Base-by-base conservation (phyloP, 2,797 vertebrate species). In the Syncerus caffer region DNA sequence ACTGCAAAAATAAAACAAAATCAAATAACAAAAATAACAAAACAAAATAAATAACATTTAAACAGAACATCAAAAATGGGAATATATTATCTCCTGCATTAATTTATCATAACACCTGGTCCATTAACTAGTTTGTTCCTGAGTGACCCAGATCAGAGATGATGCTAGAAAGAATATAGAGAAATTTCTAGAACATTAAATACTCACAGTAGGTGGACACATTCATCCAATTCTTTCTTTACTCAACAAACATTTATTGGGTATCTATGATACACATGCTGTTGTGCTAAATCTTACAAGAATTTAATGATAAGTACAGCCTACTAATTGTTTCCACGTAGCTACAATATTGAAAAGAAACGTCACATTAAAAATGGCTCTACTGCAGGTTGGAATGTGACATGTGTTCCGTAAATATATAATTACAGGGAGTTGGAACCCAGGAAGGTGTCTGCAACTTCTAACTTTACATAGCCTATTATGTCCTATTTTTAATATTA, bases 281-380 rank as follows among this genome's bases (percentile, higher is more conserved):
- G 47, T 16, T 83, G 7, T 83, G 15, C 4, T 88, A 57, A 92
- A 55, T 80, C 15, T 60, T 74, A 58, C 27, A 23, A 85, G 29
- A 80, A 90, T 12, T 45, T 95, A 90, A 94, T 93, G 89, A 88
- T 38, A 89, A 79, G 64, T 31, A 78, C 34, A 95, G 27, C 42
- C 55, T 51, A 25, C 7, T 60, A 31, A 53, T 79, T 55, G 19
- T 17, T 93, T 31, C 42, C 31, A 78, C 51, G 62, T 34, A 93
- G 19, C 45, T 79, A 27, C 3, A 42, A 78, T 80, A 82, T 45
- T 80, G 8, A 62, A 90, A 96, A 51, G 19, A 34, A 84, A 31
- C 57, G 1, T 25, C 21, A 42, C 67, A 74, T 42, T 74, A 74
- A 91, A 93, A 95, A 67, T 80, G 19, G 7, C 14, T 45, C 15